Percentiles rank a stretch among this genome's conserved stretches.
Evolutionary conservation across 1,140 invertebrate genomes (phyloP).

Genomic region (Macrobrachium rosenbergii): DNA sequence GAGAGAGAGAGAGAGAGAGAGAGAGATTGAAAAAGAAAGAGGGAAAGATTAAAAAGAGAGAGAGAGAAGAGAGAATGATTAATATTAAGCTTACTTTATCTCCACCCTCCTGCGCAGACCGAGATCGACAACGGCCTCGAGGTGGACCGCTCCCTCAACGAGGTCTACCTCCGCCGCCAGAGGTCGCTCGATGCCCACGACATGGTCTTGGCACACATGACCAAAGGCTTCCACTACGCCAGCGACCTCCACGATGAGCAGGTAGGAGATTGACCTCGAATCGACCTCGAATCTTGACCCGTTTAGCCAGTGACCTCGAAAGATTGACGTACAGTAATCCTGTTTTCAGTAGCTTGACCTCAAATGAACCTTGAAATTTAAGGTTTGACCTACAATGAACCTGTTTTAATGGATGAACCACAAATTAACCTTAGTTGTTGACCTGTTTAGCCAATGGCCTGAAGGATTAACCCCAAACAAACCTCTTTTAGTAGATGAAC

Average conservation of each 20-base stretch:
- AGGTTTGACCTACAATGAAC: neutral
- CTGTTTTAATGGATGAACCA: no score
- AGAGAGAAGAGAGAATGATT: no score
- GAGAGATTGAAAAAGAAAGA: no score
- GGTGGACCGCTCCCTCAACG: slow-evolving; percentile 21
- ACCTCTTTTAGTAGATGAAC: no score
- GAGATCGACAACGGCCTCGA: slow-evolving; percentile 42
- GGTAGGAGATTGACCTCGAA: no score
- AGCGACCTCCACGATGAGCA: slow-evolving; percentile 69
- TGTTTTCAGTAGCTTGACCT: slow-evolving; percentile 46
- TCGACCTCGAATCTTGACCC: no score
- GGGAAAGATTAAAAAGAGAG: no score
- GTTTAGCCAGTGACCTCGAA: no score
- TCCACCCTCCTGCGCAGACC: slow-evolving; percentile 35
- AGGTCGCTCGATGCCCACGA: slow-evolving; percentile 51
- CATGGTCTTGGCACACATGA: slow-evolving; percentile 70
- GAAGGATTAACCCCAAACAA: no score
- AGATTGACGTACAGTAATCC: neutral
- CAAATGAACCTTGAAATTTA: neutral
- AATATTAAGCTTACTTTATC: neutral
- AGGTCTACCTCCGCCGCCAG: slow-evolving; percentile 45
- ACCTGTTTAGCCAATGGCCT: no score
- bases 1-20: no score
- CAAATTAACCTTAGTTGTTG: no score
- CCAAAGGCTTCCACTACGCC: slow-evolving; percentile 69